phyloP scores from a whole-genome alignment of 2,113 vertebrate genomes.

The human (Homo sapiens) region GRCh38 chr5:96057001-96057500 shows the following conservation, averaged over 20 bases:
- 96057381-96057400: conserved; percentile 46
- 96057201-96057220: neutral
- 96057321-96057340: conserved; percentile 6
- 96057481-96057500: neutral
- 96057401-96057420: conserved; percentile 37
- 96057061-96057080: neutral
- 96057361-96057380: conserved; percentile 7
- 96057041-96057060: neutral
- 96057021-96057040: neutral
- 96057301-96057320: neutral
- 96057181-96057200: neutral
- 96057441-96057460: neutral
- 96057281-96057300: neutral
- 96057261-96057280: neutral
- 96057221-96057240: neutral
- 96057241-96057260: neutral
- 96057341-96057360: conserved; percentile 48
- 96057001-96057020: neutral
- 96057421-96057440: neutral
- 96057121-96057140: neutral
- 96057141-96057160: neutral
- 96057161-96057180: neutral
- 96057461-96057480: neutral
- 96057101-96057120: neutral
- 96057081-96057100: neutral